phyloP scores from a whole-genome alignment of 2,888 invertebrate genomes.

The Ypsolopha scabrella region DNA sequence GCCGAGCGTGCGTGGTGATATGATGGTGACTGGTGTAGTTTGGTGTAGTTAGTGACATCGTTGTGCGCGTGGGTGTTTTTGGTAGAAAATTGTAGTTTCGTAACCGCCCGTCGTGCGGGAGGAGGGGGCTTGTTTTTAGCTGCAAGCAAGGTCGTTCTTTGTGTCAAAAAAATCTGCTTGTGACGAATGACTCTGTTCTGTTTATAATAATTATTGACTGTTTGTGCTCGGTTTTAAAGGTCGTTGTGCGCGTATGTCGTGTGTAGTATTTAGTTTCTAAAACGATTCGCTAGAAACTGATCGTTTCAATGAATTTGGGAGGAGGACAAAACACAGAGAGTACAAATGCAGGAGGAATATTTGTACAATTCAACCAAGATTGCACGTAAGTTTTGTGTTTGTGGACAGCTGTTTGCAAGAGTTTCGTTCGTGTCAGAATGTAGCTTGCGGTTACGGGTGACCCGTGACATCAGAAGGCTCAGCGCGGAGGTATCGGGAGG shows the following conservation, averaged over 20 bases:
- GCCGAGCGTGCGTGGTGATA: no score
- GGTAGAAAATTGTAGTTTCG: conserved; percentile 11
- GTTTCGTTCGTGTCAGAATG: neutral
- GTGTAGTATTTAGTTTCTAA: conserved; percentile 39
- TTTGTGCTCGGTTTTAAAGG: conserved; percentile 42
- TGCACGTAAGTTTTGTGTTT: conserved; percentile 84
- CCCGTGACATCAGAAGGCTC: neutral
- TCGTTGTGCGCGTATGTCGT: conserved; percentile 44
- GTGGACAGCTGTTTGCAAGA: neutral
- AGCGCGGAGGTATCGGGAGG: neutral
- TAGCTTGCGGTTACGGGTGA: neutral
- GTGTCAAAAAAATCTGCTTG: conserved; percentile 67
- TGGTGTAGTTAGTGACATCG: no score
- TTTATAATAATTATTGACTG: conserved; percentile 54
- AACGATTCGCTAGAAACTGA: conserved; percentile 32
- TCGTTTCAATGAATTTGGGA: conserved; percentile 88
- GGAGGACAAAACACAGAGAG: conserved; percentile 78
- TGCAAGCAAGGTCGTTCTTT: conserved; percentile 77
- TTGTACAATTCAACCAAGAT: conserved; percentile 98
- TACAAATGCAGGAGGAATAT: conserved; percentile 86
- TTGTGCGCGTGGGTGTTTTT: no score
- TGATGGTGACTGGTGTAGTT: no score
- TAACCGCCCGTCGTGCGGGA: conserved; percentile 17
- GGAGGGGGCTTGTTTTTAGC: conserved; percentile 65
- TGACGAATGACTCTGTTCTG: conserved; percentile 51